A percentile compares a stretch with the other conserved stretches of the same genome.
These are phyloP conservation scores for Alosa sapidissima DNA, from an alignment of 2,797 vertebrate genomes.

Conservation along the genomic window DNA sequence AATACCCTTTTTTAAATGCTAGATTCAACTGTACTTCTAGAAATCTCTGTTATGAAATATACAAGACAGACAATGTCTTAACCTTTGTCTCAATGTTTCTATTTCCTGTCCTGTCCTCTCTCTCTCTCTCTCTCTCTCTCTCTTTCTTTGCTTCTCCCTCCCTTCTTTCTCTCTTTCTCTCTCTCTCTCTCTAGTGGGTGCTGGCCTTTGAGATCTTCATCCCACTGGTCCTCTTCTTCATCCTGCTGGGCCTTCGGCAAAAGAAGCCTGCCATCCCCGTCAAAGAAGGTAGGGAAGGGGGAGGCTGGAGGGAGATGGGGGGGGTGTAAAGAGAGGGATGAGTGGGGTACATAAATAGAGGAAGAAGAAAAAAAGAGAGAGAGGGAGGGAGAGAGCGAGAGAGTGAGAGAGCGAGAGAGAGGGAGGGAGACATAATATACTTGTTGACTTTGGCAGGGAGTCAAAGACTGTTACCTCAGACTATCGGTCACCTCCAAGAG, in stretches of 20 bases:
- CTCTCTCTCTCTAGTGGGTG: conserved; percentile 82
- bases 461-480: not conserved
- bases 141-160: not conserved
- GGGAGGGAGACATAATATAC: not conserved
- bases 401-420: not conserved
- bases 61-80: not conserved
- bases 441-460: not conserved
- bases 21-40: not conserved
- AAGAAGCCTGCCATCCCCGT: conserved; percentile 95
- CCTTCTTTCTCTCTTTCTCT: conserved; percentile 23
- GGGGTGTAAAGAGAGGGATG: not conserved
- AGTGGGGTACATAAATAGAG: not conserved
- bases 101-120: conserved; percentile 8
- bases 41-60: not conserved
- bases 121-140: not conserved
- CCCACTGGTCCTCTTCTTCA: conserved; percentile 94
- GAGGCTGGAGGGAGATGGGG: not conserved
- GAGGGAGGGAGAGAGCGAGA: not conserved
- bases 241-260: conserved; percentile 89
- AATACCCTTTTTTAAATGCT: not conserved
- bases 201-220: conserved; percentile 97
- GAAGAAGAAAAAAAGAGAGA: not conserved
- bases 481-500: conserved; percentile 25
- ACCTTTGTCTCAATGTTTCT: not conserved
- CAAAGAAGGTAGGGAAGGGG: conserved; percentile 86